Conservation (phyloP, 2,797 vertebrate species). For the Acipenser transmontanus region DNA sequence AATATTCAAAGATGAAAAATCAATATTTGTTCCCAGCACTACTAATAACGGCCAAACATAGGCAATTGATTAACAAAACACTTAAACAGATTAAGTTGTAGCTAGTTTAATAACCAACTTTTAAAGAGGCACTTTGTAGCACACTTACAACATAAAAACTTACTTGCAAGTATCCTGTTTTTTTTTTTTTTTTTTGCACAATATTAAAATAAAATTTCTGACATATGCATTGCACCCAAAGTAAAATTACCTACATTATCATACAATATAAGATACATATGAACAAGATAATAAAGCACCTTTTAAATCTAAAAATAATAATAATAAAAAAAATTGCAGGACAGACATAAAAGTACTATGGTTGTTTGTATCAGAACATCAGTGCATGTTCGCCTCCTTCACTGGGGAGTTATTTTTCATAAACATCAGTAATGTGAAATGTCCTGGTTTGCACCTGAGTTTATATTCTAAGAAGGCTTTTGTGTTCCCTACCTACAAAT, state of each 20-base stretch:
- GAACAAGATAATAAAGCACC: constrained; percentile 76
- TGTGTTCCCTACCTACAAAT: constrained; percentile 31
- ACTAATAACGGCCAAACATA: too few relatives aligned
- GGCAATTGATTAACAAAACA: constrained; percentile 40
- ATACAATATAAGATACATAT: constrained; percentile 72
- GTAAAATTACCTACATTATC: constrained; percentile 82
- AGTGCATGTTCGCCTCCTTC: constrained; percentile 79
- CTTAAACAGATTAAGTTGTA: constrained; percentile 51
- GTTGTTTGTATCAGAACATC: constrained; percentile 72
- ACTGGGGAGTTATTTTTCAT: constrained; percentile 53
- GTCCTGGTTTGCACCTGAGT: constrained; percentile 78
- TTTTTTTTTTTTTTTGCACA: constrained; percentile 74
- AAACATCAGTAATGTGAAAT: constrained; percentile 52
- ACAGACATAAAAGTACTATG: constrained; percentile 63
- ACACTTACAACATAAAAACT: constrained; percentile 72
- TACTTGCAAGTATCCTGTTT: constrained; percentile 62
- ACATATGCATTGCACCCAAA: constrained; percentile 85
- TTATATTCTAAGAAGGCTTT: constrained; percentile 54
- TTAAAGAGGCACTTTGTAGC: constrained; percentile 78
- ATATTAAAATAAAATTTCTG: constrained; percentile 92
- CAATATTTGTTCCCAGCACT: too few relatives aligned
- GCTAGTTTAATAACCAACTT: constrained; percentile 69
- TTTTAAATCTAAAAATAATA: constrained; percentile 67
- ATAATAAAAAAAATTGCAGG: constrained; percentile 73
- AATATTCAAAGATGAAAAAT: too few relatives aligned